Conservation (phyloP, 2,888 invertebrate species). For the Notodonta dromedarius region DNA sequence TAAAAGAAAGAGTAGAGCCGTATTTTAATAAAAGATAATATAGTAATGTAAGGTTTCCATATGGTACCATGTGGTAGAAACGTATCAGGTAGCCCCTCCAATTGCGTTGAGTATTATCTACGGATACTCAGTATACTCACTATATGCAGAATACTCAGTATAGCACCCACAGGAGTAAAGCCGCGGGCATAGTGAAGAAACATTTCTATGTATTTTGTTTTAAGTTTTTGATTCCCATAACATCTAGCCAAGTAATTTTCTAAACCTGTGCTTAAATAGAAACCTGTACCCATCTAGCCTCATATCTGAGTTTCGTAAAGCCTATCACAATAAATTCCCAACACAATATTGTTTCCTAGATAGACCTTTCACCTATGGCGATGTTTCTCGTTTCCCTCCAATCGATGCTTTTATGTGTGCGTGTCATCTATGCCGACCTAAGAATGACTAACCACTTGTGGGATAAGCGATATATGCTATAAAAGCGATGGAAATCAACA, state of each 20-base stretch:
- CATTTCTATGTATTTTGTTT: too few species aligned
- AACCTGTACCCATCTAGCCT: background rate
- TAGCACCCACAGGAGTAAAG: too few species aligned
- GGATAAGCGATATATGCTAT: background rate
- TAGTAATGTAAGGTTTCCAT: too few species aligned
- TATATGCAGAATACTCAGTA: too few species aligned
- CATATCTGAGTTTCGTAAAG: background rate
- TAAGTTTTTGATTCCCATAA: too few species aligned
- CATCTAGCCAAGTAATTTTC: background rate
- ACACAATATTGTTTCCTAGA: constrained; percentile 38
- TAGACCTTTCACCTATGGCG: constrained; percentile 40
- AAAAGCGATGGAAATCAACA: background rate
- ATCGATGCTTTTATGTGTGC: constrained; percentile 29
- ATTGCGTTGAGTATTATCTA: too few species aligned
- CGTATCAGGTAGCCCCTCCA: too few species aligned
- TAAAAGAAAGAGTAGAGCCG: too few species aligned
- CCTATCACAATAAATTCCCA: constrained; percentile 41
- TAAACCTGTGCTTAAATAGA: background rate
- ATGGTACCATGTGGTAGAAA: too few species aligned
- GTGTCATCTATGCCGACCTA: constrained; percentile 29
- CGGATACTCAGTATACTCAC: too few species aligned
- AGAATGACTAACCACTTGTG: constrained; percentile 14
- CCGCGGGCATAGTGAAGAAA: too few species aligned
- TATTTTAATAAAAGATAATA: too few species aligned
- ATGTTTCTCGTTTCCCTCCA: constrained; percentile 38